Percentiles rank a stretch among this genome's conserved stretches.
Evolutionary conservation across 2,113 vertebrate genomes (phyloP).

Genomic region (Protomyctophum bolini): DNA sequence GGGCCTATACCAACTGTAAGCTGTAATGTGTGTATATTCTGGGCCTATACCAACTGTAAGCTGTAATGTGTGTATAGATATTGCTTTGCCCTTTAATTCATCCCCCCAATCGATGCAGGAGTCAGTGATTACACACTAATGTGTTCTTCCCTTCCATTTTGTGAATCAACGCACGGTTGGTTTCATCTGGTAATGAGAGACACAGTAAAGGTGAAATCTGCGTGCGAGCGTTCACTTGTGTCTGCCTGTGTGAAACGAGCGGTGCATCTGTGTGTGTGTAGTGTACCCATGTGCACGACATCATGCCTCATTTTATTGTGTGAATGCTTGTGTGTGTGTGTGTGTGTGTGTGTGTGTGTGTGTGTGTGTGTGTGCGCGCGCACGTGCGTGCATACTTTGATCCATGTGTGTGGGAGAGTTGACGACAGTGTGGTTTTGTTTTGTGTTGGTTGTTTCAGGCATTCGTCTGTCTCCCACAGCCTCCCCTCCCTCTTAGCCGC

Average conservation of each 20-base stretch:
- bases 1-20: constrained; percentile 76
- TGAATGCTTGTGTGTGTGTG: neutral
- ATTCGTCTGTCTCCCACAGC: constrained; percentile 63
- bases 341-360: neutral
- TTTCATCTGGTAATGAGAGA: constrained; percentile 82
- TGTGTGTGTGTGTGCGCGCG: constrained; percentile 4
- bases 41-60: constrained; percentile 46
- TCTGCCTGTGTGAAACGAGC: constrained; percentile 53
- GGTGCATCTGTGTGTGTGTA: constrained; percentile 26
- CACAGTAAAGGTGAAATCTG: constrained; percentile 78
- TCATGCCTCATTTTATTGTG: neutral
- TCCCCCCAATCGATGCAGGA: constrained; percentile 77
- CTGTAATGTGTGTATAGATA: too few species aligned
- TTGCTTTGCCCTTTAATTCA: constrained; percentile 80
- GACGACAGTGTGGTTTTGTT: constrained; percentile 64
- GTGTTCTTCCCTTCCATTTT: constrained; percentile 80
- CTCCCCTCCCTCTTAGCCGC: constrained; percentile 65
- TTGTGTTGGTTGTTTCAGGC: constrained; percentile 68
- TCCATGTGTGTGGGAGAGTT: constrained; percentile 28
- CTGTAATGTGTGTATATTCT: too few species aligned
- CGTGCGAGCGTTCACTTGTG: constrained; percentile 63
- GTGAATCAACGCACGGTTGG: constrained; percentile 76
- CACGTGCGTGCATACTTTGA: constrained; percentile 8
- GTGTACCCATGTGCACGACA: neutral
- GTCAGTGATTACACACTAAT: constrained; percentile 81